These are phyloP conservation scores for Priocnemis perturbator DNA, from an alignment of 2,888 invertebrate genomes.

Conservation along the genomic window DNA sequence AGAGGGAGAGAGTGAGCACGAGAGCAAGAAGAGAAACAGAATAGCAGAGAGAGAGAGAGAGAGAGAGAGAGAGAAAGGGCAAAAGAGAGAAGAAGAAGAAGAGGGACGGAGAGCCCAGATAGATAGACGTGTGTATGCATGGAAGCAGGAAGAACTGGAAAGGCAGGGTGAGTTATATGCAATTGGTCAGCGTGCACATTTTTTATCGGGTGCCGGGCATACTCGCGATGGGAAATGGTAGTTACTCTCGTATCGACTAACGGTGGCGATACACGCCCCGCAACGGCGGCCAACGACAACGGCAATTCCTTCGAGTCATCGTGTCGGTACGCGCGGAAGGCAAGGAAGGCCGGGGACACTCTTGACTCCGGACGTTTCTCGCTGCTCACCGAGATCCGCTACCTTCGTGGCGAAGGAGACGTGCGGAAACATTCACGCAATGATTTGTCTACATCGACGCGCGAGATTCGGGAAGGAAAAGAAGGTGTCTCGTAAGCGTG, in stretches of 20 bases:
- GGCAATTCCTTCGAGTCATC: constrained; percentile 39
- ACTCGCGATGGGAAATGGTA: constrained; percentile 59
- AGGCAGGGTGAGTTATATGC: constrained; percentile 69
- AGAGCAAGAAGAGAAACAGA: constrained; percentile 25
- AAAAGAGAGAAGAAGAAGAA: constrained; percentile 18
- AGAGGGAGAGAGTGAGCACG: constrained; percentile 25
- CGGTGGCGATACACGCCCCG: too few relatives aligned
- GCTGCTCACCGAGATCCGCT: too few relatives aligned
- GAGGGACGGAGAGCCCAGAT: constrained; percentile 38
- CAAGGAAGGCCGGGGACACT: too few relatives aligned
- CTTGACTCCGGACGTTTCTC: too few relatives aligned
- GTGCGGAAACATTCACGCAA: too few relatives aligned
- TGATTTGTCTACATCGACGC: too few relatives aligned
- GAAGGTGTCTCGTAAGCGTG: too few relatives aligned
- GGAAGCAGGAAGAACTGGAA: constrained; percentile 58
- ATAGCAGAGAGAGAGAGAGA: background rate
- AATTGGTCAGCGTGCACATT: constrained; percentile 70
- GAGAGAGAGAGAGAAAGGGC: constrained; percentile 13
- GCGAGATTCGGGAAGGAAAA: too few relatives aligned
- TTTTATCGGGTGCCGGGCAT: constrained; percentile 59
- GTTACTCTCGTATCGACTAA: constrained; percentile 41
- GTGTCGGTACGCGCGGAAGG: background rate
- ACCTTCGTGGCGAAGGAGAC: too few relatives aligned
- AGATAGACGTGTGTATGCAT: constrained; percentile 56
- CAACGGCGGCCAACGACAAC: constrained; percentile 28